Base-by-base conservation (phyloP, 2,113 vertebrate species). In the Conger conger region DNA sequence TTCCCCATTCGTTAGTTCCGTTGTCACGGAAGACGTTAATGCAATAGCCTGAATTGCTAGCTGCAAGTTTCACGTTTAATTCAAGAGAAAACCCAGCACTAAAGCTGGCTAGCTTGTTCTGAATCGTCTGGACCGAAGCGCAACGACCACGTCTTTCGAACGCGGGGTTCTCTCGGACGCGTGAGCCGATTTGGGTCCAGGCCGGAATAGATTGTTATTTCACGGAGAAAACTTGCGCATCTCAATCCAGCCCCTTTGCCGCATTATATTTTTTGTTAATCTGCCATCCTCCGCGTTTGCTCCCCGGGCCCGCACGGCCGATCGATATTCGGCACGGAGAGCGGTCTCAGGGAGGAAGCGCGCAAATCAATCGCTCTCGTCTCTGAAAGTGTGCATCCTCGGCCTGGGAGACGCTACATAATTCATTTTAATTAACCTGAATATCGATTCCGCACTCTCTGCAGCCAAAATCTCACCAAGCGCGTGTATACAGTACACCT, bases 351-450 rank as follows among this genome's bases (percentile, higher is more conserved):
- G 73, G 33, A 35, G 57, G 73, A 60, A 45, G 60, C 79, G 81
- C 30, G 53, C 76, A 38, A 60, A 84, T 15, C n/a, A 53, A 76
- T 88, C 85, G 76, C 76, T 68, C 84, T 84, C 80, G 82, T 87
- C 86, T 73, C 82, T 40, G 84, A 53, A 82, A 38, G 79, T 68
- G 78, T 76, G 76, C 81, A 54, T 87, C 83, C 37, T n/a, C 82
- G 79, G 82, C 40, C 80, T 79, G 42, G 79, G 79, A 63, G 79
- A 80, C 84, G 82, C 84, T 60, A 84, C 82, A 82, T 80, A 82
- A 82, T 87, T 89, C 82, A 82, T 87, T 89, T 84, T 86, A 86
- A 86, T 86, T 73, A 87, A 87, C 84, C 82, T 87, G 76, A 35
- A n/a, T 84, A 87, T 86, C 86, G 86, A 89, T 87, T 84, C 57